phyloP scores from a whole-genome alignment of 2,797 vertebrate species.

The Sorex maritimensis region DNA sequence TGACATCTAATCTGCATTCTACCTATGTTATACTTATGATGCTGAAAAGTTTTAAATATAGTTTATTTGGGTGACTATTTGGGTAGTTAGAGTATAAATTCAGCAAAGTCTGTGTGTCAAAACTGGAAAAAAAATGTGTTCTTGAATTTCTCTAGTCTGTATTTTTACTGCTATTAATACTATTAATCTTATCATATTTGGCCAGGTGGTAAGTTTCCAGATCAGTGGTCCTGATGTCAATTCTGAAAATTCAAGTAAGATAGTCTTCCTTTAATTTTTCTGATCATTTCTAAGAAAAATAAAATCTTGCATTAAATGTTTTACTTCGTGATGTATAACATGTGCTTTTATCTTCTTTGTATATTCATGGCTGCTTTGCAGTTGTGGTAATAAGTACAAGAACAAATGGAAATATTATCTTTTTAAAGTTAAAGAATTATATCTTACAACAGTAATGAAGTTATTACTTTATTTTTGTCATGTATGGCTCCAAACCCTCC shows the following conservation, averaged over 20 bases:
- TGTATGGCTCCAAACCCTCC: too few species aligned
- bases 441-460: too few species aligned
- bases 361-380: conserved; percentile 3
- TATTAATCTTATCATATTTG: conserved; percentile 34
- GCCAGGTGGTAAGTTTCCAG: conserved; percentile 71
- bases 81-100: conserved; percentile 22
- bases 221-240: conserved; percentile 50
- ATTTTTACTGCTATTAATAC: conserved; percentile 19
- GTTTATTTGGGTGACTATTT: not conserved
- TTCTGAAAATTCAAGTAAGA: conserved; percentile 8
- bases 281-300: conserved; percentile 51
- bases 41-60: not conserved
- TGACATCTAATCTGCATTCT: not conserved
- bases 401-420: not conserved
- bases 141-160: conserved; percentile 56
- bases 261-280: conserved; percentile 36
- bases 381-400: not conserved
- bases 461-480: too few species aligned
- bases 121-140: not conserved
- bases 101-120: not conserved
- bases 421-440: too few species aligned
- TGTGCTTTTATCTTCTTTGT: not conserved
- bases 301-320: conserved; percentile 56
- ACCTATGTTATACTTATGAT: not conserved
- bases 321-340: not conserved